Conservation (phyloP, 2,888 invertebrate genomes). For the Ophion ellenae region DNA sequence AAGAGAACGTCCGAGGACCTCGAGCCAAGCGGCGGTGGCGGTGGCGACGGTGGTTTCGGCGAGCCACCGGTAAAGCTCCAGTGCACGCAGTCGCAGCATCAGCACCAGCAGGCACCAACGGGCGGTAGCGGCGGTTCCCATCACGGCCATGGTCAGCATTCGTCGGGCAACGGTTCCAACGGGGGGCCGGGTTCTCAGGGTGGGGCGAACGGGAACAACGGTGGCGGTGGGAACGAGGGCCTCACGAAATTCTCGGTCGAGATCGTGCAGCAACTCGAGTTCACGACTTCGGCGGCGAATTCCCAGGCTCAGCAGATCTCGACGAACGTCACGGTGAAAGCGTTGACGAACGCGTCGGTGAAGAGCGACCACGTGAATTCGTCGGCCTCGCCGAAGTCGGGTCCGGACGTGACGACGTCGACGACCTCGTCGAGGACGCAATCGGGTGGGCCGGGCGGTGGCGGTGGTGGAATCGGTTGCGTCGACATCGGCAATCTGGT, state of each 20-base stretch:
- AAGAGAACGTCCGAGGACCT: constrained; percentile 90
- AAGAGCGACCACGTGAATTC: constrained; percentile 85
- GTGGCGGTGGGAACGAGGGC: constrained; percentile 75
- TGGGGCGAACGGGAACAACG: constrained; percentile 66
- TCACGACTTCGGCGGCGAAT: constrained; percentile 94
- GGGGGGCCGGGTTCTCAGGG: constrained; percentile 69
- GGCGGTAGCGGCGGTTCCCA: constrained; percentile 77
- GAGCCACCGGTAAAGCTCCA: constrained; percentile 92
- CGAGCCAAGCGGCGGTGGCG: constrained; percentile 84
- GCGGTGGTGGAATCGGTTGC: constrained; percentile 79
- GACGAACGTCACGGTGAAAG: constrained; percentile 96
- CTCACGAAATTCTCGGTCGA: constrained; percentile 94
- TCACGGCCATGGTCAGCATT: constrained; percentile 78
- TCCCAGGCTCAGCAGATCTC: constrained; percentile 95
- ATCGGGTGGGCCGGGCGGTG: constrained; percentile 75
- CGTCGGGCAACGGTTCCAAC: constrained; percentile 76
- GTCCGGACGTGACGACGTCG: constrained; percentile 83
- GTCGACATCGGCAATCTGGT: constrained; percentile 88
- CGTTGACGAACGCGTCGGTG: constrained; percentile 88
- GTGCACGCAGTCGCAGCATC: constrained; percentile 86
- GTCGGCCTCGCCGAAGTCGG: constrained; percentile 84
- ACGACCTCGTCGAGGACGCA: constrained; percentile 73
- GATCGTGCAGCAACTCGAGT: constrained; percentile 96
- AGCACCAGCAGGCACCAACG: constrained; percentile 79
- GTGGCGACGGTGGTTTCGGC: constrained; percentile 85